Evolutionary conservation across 2,113 vertebrate species (phyloP), one percentile per base, ranked within the genome.

Genomic region (Hemibagrus wyckioides): DNA sequence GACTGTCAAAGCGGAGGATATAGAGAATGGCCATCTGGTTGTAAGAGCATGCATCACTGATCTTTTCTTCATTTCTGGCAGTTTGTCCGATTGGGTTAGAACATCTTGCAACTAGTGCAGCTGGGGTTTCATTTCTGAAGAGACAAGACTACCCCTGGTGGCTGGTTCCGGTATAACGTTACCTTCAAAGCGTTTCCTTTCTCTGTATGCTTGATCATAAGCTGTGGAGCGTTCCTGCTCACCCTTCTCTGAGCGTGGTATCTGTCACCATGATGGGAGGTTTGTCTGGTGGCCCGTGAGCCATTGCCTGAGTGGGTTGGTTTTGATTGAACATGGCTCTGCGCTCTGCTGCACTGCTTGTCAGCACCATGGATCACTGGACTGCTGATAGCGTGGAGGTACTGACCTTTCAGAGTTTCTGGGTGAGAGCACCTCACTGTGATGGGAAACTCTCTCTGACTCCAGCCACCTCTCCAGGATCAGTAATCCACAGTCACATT

Each of bases 371-470:
- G 88, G 88, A 90, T 90, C 87, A 86, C 54, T 82, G 86, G 41
- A 28, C 82, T 71, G 80, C 88, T 90, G 57, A 91, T 86, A 50
- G 69, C 81, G 83, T 88, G 87, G 59, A 85, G 88, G 83, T 87
- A 89, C 73, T 87, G 89, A 80, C 89, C 90, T 88, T 86, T 89
- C 52, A 88, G 83, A 67, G 21, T 87, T 90, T 89, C 82, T 83
- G 90, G 90, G 65, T 83, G 80, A 86, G 65, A 83, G 85, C 85
- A 85, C 67, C 59, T 87, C n/a, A 87, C 67, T 86, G 75, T 75
- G 81, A 86, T 75, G 39, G 52, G 81, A 48, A 57, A 69, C 63
- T 86, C 84, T 36, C 76, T 73, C 73, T 52, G 14, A 75, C 50
- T 88, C 76, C 25, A 89, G 80, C 82, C 86, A 88, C 36, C 57